Evolutionary conservation across 2,797 vertebrate genomes (phyloP).

Genomic region (Adrianichthys oophorus): DNA sequence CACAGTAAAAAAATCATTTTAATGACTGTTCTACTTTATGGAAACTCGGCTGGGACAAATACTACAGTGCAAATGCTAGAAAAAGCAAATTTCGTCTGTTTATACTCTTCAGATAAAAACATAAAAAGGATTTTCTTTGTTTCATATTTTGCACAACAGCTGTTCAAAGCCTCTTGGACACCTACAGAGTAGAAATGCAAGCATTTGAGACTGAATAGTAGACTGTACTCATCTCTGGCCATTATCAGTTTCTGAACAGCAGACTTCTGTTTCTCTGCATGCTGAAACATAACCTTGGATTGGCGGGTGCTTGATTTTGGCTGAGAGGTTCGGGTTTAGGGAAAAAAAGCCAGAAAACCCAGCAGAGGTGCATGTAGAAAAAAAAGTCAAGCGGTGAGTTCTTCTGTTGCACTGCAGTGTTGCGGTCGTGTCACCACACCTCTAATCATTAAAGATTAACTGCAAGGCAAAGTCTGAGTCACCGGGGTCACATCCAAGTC

Average conservation of each 20-base stretch:
- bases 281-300: conserved; percentile 53
- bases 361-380: conserved; percentile 12
- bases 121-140: conserved; percentile 23
- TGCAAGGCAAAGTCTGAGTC: conserved; percentile 8
- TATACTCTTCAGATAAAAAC: conserved; percentile 28
- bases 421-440: conserved; percentile 14
- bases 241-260: conserved; percentile 23
- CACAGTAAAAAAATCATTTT: too few species aligned
- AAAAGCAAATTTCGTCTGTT: conserved; percentile 25
- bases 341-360: conserved; percentile 32
- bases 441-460: conserved; percentile 14
- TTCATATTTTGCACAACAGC: conserved; percentile 4
- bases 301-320: conserved; percentile 38
- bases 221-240: conserved; percentile 23
- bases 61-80: conserved; percentile 16
- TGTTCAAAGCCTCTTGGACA: conserved; percentile 17
- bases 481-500: conserved; percentile 12
- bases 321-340: conserved; percentile 50
- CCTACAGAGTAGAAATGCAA: conserved; percentile 6
- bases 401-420: conserved; percentile 3
- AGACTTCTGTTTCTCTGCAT: conserved; percentile 47
- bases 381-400: conserved; percentile 8
- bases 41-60: conserved; percentile 12
- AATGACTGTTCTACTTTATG: conserved; percentile 3
- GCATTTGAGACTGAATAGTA: conserved; percentile 5